Conservation (phyloP, 2,113 vertebrate genomes). For the Gila orcuttii region DNA sequence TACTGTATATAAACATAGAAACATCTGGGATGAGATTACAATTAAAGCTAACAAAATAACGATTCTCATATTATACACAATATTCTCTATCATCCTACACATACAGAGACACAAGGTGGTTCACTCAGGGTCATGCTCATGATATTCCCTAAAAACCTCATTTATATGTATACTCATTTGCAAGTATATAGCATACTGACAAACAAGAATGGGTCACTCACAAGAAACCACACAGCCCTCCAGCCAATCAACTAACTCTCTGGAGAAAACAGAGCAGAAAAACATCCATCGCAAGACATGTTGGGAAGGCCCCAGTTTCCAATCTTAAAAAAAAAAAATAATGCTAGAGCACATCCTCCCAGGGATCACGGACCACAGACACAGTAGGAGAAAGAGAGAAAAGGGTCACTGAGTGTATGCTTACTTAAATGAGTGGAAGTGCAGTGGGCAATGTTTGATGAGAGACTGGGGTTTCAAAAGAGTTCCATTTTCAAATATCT, state of each 20-base stretch:
- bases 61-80: no score
- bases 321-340: neutral
- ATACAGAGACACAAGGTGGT: neutral
- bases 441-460: conserved; percentile 70
- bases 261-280: neutral
- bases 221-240: neutral
- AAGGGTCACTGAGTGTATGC: no score
- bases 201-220: neutral
- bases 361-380: neutral
- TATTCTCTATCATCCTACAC: no score
- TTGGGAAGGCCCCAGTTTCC: conserved; percentile 13
- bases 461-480: conserved; percentile 66
- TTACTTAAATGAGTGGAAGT: conserved; percentile 64
- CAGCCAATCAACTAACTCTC: neutral
- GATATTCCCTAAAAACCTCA: neutral
- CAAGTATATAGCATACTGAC: conserved; percentile 1
- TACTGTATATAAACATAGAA: no score
- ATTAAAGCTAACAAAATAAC: no score
- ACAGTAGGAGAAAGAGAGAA: conserved; percentile 2
- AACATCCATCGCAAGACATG: neutral
- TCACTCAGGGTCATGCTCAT: neutral
- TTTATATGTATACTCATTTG: conserved; percentile 13
- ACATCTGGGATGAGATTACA: no score
- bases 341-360: neutral
- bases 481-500: conserved; percentile 46